These are phyloP conservation scores for Drosophila merina DNA, from an alignment of 2,888 invertebrate genomes.

Conservation along the genomic window DNA sequence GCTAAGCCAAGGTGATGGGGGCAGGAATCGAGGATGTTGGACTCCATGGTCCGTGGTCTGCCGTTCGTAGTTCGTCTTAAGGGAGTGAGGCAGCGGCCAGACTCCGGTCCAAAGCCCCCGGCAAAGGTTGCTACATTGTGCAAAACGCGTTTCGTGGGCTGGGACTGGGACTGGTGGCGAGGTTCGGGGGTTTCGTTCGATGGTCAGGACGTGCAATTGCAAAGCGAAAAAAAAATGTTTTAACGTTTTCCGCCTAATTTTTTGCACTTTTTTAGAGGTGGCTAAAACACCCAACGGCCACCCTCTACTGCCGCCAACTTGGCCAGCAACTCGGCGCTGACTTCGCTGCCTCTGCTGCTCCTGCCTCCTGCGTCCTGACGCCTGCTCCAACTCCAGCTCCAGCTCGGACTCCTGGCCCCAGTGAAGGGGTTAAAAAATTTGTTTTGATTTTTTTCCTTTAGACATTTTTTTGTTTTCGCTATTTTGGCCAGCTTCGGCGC, in stretches of 20 bases:
- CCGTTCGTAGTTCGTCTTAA: slow-evolving; percentile 4
- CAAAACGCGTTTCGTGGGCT: slow-evolving; percentile 64
- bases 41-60: slow-evolving; percentile 1
- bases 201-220: slow-evolving; percentile 71
- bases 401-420: slow-evolving; percentile 8
- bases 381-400: slow-evolving; percentile 44
- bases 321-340: slow-evolving; percentile 39
- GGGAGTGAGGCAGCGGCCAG: slow-evolving; percentile 44
- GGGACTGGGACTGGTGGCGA: slow-evolving; percentile 11
- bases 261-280: slow-evolving; percentile 67
- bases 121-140: slow-evolving; percentile 75
- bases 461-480: slow-evolving; percentile 55
- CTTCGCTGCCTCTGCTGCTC: slow-evolving; percentile 46
- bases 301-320: not conserved
- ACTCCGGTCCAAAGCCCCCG: slow-evolving; percentile 25
- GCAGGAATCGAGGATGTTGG: slow-evolving; percentile 14
- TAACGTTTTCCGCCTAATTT: slow-evolving; percentile 79
- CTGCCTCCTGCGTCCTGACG: slow-evolving; percentile 26
- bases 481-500: slow-evolving; percentile 61
- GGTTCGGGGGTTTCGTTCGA: slow-evolving; percentile 8
- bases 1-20: slow-evolving; percentile 47
- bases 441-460: slow-evolving; percentile 76
- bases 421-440: slow-evolving; percentile 79
- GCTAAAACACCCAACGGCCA: slow-evolving; percentile 53
- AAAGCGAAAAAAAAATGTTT: slow-evolving; percentile 53